phyloP scores from a whole-genome alignment of 2,797 vertebrate genomes.

The Chrosomus eos region DNA sequence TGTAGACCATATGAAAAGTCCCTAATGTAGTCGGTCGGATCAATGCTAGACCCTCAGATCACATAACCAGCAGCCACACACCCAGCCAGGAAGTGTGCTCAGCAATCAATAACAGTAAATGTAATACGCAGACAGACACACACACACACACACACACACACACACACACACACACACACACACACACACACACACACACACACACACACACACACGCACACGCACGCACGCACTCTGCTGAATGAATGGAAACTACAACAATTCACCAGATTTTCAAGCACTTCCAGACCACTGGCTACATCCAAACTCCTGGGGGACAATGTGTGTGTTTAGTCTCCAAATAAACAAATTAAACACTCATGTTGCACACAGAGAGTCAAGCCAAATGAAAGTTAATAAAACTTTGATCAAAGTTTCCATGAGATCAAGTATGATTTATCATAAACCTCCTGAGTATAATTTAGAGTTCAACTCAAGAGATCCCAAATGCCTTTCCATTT shows the following conservation, averaged over 20 bases:
- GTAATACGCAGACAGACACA: background rate
- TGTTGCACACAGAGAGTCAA: background rate
- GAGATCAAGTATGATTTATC: background rate
- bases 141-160: background rate
- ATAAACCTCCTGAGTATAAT: conserved; percentile 5
- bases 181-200: background rate
- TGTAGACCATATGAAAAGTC: background rate
- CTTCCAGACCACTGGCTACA: conserved; percentile 43
- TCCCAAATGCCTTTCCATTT: background rate
- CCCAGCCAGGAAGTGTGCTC: conserved; percentile 51
- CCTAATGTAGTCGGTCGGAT: background rate
- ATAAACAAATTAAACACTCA: conserved; percentile 29
- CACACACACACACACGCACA: background rate
- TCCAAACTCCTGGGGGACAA: conserved; percentile 38
- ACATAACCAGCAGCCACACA: conserved; percentile 23
- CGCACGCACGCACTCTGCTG: background rate
- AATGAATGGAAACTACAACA: conserved; percentile 58
- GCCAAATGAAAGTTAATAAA: conserved; percentile 8
- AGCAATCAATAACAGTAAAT: conserved; percentile 50
- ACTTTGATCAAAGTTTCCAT: conserved; percentile 19
- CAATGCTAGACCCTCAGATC: background rate
- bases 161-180: background rate
- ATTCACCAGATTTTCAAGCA: conserved; percentile 53
- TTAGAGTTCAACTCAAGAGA: background rate
- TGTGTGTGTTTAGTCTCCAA: conserved; percentile 29